These are phyloP conservation scores for Brachystomella parvula DNA, from an alignment of 1,140 invertebrate genomes.

Conservation along the genomic window DNA sequence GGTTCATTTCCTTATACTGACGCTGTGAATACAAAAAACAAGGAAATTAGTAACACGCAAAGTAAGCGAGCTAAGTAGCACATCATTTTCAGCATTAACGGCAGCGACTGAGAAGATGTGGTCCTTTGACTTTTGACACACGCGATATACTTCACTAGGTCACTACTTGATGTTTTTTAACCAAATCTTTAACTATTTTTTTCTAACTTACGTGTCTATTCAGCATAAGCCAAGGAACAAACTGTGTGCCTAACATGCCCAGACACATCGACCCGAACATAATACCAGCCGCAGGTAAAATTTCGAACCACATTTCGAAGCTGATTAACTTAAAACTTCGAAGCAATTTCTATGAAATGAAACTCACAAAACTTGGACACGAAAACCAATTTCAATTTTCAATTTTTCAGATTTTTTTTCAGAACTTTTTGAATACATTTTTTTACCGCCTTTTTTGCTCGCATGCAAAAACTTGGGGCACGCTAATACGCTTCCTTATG, in stretches of 20 bases:
- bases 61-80: background rate
- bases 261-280: slow-evolving; percentile 25
- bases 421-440: background rate
- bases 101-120: no score
- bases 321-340: no score
- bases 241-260: slow-evolving; percentile 2
- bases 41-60: background rate
- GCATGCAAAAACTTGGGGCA: background rate
- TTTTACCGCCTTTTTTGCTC: background rate
- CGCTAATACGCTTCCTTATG: background rate
- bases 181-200: background rate
- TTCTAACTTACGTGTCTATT: slow-evolving; percentile 20
- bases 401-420: background rate
- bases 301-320: slow-evolving; percentile 34
- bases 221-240: background rate
- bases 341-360: background rate
- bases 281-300: slow-evolving; percentile 25
- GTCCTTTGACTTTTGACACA: no score
- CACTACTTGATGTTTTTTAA: background rate
- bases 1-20: background rate
- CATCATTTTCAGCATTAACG: no score
- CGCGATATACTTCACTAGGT: no score
- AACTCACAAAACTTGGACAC: background rate
- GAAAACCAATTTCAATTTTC: background rate
- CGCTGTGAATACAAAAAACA: slow-evolving; percentile 9